A percentile compares a stretch with the other conserved stretches of the same genome.
phyloP scores from a whole-genome alignment of 2,797 vertebrate species.

The Mus minutoides region DNA sequence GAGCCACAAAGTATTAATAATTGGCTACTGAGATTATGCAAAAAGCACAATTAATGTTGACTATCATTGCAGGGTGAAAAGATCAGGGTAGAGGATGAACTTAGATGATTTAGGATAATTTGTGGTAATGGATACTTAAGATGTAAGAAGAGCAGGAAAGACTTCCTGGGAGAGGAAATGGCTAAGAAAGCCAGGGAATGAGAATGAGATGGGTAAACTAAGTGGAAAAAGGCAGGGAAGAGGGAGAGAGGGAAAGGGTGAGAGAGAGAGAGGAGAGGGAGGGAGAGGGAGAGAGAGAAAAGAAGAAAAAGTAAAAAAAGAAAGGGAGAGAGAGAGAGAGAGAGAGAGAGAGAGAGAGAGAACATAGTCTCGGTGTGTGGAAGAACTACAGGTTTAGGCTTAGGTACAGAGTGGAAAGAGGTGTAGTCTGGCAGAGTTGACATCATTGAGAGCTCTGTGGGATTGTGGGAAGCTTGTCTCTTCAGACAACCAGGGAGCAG shows the following conservation, averaged over 20 bases:
- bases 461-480: neutral
- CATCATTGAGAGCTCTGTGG: neutral
- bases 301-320: too few relatives aligned
- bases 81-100: neutral
- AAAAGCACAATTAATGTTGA: neutral
- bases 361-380: neutral
- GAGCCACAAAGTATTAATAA: neutral
- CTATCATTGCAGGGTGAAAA: neutral
- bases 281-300: rapidly evolving
- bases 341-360: neutral
- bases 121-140: neutral
- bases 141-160: neutral
- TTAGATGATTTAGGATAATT: neutral
- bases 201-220: neutral
- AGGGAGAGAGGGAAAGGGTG: neutral
- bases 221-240: neutral
- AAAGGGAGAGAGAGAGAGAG: too few relatives aligned
- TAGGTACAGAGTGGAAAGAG: neutral
- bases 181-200: neutral
- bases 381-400: neutral
- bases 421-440: neutral
- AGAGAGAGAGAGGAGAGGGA: too few relatives aligned
- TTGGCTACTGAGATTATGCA: neutral
- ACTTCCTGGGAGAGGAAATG: neutral
- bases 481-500: neutral